These are phyloP conservation scores for Carassius auratus DNA, from an alignment of 2,113 vertebrate genomes.

Conservation along the genomic window DNA sequence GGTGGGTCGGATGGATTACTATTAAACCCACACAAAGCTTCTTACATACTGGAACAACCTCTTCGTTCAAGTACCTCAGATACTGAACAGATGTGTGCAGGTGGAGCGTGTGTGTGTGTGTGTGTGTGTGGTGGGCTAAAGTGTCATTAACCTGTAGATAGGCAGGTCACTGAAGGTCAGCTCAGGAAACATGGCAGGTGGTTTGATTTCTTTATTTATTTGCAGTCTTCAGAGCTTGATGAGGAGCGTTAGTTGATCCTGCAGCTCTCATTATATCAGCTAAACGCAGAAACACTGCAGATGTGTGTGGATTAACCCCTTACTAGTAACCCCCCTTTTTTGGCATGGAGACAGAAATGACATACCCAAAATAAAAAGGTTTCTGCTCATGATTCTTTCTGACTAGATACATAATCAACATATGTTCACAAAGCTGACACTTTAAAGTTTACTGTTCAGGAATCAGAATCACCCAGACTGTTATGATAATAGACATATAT, in stretches of 20 bases:
- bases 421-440: too few species aligned
- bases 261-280: conserved; percentile 72
- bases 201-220: conserved; percentile 16
- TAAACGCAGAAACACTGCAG: not conserved
- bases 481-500: too few species aligned
- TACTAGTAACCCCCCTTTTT: too few species aligned
- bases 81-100: conserved; percentile 74
- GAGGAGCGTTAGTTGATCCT: conserved; percentile 39
- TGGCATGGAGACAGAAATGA: too few species aligned
- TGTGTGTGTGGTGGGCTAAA: conserved; percentile 3
- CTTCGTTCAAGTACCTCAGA: conserved; percentile 65
- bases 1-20: conserved; percentile 72
- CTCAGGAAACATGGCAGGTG: conserved; percentile 3
- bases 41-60: conserved; percentile 69
- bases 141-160: not conserved
- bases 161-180: not conserved
- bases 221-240: not conserved
- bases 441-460: too few species aligned
- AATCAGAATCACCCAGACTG: too few species aligned
- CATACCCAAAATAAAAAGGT: too few species aligned
- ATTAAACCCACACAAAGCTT: conserved; percentile 76
- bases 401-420: too few species aligned
- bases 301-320: conserved; percentile 5
- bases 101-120: conserved; percentile 65
- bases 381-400: too few species aligned